These are phyloP conservation scores for Daktulosphaira vitifoliae DNA, from an alignment of 1,140 invertebrate species.

Conservation along the genomic window DNA sequence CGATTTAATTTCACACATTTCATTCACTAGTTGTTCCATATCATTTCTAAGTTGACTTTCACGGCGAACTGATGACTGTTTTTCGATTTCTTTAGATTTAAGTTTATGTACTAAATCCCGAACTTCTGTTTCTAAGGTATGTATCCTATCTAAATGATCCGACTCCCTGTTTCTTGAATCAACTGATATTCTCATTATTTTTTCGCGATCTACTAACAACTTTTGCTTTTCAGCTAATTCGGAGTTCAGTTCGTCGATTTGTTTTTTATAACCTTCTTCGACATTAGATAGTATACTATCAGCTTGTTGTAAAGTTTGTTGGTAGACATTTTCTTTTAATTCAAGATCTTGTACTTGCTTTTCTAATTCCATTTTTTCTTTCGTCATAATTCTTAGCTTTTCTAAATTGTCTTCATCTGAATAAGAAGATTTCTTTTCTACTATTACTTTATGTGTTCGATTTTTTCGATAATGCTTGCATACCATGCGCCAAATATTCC, in stretches of 20 bases:
- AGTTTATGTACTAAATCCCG: conserved; percentile 28
- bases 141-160: conserved; percentile 32
- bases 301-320: conserved; percentile 62
- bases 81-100: conserved; percentile 37
- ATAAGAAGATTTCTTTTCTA: background rate
- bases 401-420: conserved; percentile 11
- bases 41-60: conserved; percentile 36
- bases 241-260: conserved; percentile 43
- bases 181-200: conserved; percentile 25
- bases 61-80: conserved; percentile 31
- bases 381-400: conserved; percentile 11
- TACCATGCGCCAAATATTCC: conserved; percentile 47
- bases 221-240: conserved; percentile 40
- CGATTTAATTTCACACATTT: conserved; percentile 34
- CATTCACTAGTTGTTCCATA: conserved; percentile 33
- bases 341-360: conserved; percentile 41
- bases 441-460: background rate
- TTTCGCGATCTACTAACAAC: conserved; percentile 34
- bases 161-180: conserved; percentile 27
- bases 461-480: conserved; percentile 18
- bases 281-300: conserved; percentile 64
- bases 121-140: conserved; percentile 31
- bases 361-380: conserved; percentile 34
- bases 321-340: conserved; percentile 52
- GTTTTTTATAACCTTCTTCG: conserved; percentile 54